Percentiles rank a stretch among this genome's conserved stretches.
Conservation (phyloP, 2,113 vertebrate species). For the Pollachius pollachius region DNA sequence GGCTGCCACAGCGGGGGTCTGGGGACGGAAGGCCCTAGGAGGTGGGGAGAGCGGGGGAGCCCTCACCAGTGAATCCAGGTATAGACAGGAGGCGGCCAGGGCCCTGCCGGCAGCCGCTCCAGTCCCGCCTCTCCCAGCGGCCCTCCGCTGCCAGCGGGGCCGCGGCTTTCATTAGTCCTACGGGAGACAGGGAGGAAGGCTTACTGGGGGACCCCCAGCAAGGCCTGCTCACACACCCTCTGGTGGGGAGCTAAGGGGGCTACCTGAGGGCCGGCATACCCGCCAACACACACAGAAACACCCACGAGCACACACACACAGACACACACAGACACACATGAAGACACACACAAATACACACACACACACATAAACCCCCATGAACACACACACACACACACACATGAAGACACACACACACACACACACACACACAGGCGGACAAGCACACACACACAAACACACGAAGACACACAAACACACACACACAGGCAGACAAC, state of each 20-base stretch:
- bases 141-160: slow-evolving; percentile 42
- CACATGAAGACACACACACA: too few relatives aligned
- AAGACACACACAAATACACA: not conserved
- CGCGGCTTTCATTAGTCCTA: slow-evolving; percentile 53
- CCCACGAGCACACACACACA: slow-evolving; percentile 8
- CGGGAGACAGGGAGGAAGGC: slow-evolving; percentile 37
- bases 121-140: slow-evolving; percentile 58
- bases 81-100: slow-evolving; percentile 51
- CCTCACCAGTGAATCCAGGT: slow-evolving; percentile 56
- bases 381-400: not conserved
- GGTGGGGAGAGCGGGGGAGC: slow-evolving; percentile 22
- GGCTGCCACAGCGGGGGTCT: not conserved
- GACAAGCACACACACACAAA: slow-evolving; percentile 2
- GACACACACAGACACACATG: not conserved
- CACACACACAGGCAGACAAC: too few relatives aligned
- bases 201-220: not conserved
- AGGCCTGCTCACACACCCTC: too few relatives aligned
- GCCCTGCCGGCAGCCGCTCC: slow-evolving; percentile 57
- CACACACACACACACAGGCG: too few relatives aligned
- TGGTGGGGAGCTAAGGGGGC: too few relatives aligned
- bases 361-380: not conserved
- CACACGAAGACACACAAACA: slow-evolving; percentile 11
- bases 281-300: slow-evolving; percentile 18
- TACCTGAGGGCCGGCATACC: slow-evolving; percentile 13
- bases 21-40: not conserved